A percentile compares a stretch with the other conserved stretches of the same genome.
phyloP scores from a whole-genome alignment of 2,113 vertebrate genomes.

The Festucalex cinctus region DNA sequence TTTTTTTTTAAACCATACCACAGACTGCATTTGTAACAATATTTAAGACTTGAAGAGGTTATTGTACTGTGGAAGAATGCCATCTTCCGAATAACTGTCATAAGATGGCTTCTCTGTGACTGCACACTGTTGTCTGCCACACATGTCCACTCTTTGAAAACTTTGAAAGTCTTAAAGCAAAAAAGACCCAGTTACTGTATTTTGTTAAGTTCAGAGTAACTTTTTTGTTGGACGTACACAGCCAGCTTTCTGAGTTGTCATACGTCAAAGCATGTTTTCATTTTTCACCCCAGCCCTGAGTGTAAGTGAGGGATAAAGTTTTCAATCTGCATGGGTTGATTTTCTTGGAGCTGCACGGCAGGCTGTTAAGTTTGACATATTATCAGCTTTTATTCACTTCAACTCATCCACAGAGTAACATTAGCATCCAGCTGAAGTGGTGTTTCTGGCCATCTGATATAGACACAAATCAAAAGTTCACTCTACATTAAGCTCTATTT shows the following conservation, averaged over 20 bases:
- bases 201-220: background rate
- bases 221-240: background rate
- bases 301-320: slow-evolving; percentile 2
- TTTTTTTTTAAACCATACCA: background rate
- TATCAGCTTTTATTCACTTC: slow-evolving; percentile 10
- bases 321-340: slow-evolving; percentile 3
- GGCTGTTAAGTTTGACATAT: slow-evolving; percentile 12
- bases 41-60: background rate
- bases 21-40: background rate
- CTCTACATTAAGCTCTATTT: slow-evolving; percentile 3
- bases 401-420: slow-evolving; percentile 12
- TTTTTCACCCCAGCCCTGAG: background rate
- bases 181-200: background rate
- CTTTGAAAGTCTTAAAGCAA: background rate
- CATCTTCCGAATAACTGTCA: background rate
- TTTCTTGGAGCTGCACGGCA: background rate
- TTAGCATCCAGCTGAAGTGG: slow-evolving; percentile 5
- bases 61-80: no score
- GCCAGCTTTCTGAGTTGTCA: background rate
- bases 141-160: background rate
- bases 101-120: background rate
- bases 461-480: slow-evolving; percentile 1
- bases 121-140: background rate
- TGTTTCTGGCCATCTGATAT: slow-evolving; percentile 5
- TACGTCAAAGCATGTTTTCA: slow-evolving; percentile 1